A percentile compares a stretch with the other conserved stretches of the same genome.
These are phyloP conservation scores for Calypte anna DNA, from an alignment of 2,113 vertebrate genomes.

Conservation along the genomic window DNA sequence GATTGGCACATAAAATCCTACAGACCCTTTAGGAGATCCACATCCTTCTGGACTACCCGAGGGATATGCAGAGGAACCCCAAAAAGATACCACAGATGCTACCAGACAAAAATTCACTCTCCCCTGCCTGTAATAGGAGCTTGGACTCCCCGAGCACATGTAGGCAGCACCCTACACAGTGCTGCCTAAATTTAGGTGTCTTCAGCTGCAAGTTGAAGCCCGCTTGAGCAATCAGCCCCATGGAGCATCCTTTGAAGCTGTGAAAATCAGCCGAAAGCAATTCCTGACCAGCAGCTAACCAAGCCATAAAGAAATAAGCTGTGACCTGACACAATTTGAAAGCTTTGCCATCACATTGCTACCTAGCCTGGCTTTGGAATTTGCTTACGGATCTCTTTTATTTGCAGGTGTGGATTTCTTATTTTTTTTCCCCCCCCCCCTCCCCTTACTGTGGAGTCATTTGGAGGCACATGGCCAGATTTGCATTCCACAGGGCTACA, in stretches of 20 bases:
- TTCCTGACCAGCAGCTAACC: constrained; percentile 44
- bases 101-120: background rate
- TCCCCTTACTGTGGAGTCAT: constrained; percentile 21
- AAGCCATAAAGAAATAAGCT: constrained; percentile 9
- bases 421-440: background rate
- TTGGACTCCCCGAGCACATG: background rate
- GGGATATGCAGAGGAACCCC: background rate
- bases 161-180: background rate
- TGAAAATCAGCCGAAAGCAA: constrained; percentile 24
- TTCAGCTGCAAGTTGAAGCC: constrained; percentile 38
- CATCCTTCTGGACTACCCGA: background rate
- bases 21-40: background rate
- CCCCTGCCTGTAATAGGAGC: background rate
- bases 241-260: constrained; percentile 49
- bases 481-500: constrained; percentile 65
- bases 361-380: constrained; percentile 62
- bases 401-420: constrained; percentile 58
- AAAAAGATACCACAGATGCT: background rate
- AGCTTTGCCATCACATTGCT: constrained; percentile 42
- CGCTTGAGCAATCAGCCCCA: constrained; percentile 13
- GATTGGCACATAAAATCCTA: background rate
- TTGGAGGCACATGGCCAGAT: constrained; percentile 61
- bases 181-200: background rate
- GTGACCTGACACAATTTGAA: constrained; percentile 18
- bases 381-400: constrained; percentile 59